These are phyloP conservation scores for Digitonthophagus gazella DNA, from an alignment of 2,888 invertebrate genomes.

Conservation along the genomic window DNA sequence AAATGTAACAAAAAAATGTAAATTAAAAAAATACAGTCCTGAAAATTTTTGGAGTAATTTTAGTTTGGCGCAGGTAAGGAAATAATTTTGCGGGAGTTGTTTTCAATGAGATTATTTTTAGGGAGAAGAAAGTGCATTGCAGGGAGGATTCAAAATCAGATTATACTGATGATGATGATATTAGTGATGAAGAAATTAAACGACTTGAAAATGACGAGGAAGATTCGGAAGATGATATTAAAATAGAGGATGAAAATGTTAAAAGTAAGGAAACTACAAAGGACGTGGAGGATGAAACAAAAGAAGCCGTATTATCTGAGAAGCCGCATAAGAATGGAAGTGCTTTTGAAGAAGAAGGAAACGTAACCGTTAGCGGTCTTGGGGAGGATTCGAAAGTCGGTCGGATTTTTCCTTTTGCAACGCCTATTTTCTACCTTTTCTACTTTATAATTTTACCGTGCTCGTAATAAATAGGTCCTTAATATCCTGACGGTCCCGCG, in stretches of 20 bases:
- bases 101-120: background rate
- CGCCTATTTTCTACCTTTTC: background rate
- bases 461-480: background rate
- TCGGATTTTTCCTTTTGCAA: background rate
- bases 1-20: background rate
- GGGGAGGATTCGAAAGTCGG: background rate
- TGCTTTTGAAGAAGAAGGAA: background rate
- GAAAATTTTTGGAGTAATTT: no score
- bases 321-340: background rate
- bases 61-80: background rate
- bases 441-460: background rate
- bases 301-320: background rate
- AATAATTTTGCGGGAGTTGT: background rate
- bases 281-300: background rate
- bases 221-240: constrained; percentile 25
- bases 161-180: constrained; percentile 30
- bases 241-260: constrained; percentile 26
- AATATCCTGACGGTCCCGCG: background rate
- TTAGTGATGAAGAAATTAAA: constrained; percentile 25
- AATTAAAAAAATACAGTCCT: background rate
- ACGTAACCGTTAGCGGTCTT: constrained; percentile 2
- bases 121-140: background rate
- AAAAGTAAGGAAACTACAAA: background rate
- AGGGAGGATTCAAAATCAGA: constrained; percentile 25
- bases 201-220: constrained; percentile 26